Percentiles rank a stretch among this genome's conserved stretches.
phyloP scores from a whole-genome alignment of 1,140 invertebrate genomes.

The Chelonus insularis region DNA sequence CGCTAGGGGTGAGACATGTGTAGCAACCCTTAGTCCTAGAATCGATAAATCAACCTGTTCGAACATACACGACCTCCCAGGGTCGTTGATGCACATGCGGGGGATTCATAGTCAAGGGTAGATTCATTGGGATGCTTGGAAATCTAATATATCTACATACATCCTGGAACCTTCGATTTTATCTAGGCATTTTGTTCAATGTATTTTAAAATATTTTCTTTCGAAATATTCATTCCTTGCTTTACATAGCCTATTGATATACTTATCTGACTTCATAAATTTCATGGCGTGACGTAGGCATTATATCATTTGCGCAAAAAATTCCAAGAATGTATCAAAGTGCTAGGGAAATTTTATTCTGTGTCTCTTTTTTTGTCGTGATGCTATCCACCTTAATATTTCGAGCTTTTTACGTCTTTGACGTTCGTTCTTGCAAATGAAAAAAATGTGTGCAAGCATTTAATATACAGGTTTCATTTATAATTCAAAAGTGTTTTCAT shows the following conservation, averaged over 20 bases:
- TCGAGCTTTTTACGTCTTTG: no score
- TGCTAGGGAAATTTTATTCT: no score
- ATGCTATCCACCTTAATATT: background rate
- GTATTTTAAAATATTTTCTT: no score
- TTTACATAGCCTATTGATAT: background rate
- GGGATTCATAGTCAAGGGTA: background rate
- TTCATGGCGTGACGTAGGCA: background rate
- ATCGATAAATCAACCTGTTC: constrained; percentile 21
- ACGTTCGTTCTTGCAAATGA: no score
- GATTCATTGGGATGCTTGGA: background rate
- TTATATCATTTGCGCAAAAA: background rate
- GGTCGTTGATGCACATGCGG: background rate
- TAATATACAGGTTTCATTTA: no score
- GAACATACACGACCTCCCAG: background rate
- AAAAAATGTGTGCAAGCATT: no score
- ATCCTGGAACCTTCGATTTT: constrained; percentile 14
- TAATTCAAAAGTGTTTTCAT: no score
- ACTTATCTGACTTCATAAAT: constrained; percentile 14
- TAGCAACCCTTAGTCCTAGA: constrained; percentile 3
- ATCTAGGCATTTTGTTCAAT: background rate
- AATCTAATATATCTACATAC: constrained; percentile 1
- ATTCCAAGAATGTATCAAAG: background rate
- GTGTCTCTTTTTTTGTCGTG: background rate
- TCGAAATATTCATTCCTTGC: no score
- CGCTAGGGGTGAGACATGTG: background rate